Conservation (phyloP, 2,113 vertebrate species). For the Brienomyrus longianalis region DNA sequence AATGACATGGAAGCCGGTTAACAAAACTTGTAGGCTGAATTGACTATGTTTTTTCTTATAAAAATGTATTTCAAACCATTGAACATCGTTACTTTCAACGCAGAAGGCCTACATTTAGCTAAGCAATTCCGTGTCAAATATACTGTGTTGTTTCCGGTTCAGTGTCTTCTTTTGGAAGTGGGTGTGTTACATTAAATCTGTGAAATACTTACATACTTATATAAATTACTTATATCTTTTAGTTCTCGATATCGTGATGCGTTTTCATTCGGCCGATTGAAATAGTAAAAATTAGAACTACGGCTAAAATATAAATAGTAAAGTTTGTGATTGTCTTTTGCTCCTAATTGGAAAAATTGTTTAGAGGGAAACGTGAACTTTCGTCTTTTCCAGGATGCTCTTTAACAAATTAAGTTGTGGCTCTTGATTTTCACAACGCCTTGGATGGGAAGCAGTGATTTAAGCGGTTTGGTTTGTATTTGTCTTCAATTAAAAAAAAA, state of each 20-base stretch:
- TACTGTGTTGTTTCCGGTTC: neutral
- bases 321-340: conserved; percentile 27
- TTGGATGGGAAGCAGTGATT: conserved; percentile 53
- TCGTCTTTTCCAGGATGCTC: neutral
- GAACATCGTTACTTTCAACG: neutral
- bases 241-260: conserved; percentile 29
- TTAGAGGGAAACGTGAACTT: conserved; percentile 6
- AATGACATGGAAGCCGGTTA: neutral
- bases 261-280: conserved; percentile 34
- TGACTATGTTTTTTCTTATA: neutral
- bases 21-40: neutral
- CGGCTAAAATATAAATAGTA: conserved; percentile 58
- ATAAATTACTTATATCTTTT: conserved; percentile 46
- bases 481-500: conserved; percentile 20
- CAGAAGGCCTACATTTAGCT: neutral
- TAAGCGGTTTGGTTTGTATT: conserved; percentile 54
- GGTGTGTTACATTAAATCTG: neutral
- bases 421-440: neutral
- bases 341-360: neutral
- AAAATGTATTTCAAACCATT: neutral
- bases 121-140: neutral
- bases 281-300: conserved; percentile 48
- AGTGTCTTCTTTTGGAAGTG: neutral
- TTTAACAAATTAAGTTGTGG: neutral
- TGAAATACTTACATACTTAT: conserved; percentile 20